phyloP scores from a whole-genome alignment of 2,113 vertebrate genomes.

The Antennarius striatus region DNA sequence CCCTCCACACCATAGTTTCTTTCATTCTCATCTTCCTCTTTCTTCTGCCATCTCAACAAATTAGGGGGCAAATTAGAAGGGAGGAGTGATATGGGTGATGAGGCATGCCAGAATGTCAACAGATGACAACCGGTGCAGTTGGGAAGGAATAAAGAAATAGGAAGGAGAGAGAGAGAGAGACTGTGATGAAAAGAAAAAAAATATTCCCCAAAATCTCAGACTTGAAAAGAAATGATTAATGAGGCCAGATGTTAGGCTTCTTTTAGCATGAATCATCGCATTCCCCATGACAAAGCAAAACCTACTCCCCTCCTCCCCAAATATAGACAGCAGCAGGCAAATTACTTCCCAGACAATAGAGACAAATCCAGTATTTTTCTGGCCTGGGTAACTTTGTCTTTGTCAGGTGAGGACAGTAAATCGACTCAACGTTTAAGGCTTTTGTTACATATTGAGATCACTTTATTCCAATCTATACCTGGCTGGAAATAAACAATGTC shows the following conservation, averaged over 20 bases:
- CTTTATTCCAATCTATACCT: conserved; percentile 31
- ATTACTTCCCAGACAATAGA: conserved; percentile 48
- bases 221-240: conserved; percentile 73
- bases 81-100: conserved; percentile 63
- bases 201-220: conserved; percentile 53
- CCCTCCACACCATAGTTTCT: conserved; percentile 28
- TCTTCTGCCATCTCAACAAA: conserved; percentile 59
- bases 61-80: conserved; percentile 64
- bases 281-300: conserved; percentile 66
- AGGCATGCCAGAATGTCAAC: conserved; percentile 57
- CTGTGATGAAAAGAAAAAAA: conserved; percentile 40
- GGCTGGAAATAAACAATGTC: not conserved
- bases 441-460: too few relatives aligned
- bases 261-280: conserved; percentile 63
- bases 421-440: too few relatives aligned
- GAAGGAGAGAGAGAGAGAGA: conserved; percentile 19
- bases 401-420: too few relatives aligned
- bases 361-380: conserved; percentile 39
- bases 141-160: not conserved
- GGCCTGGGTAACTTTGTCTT: conserved; percentile 22
- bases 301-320: conserved; percentile 30
- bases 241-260: conserved; percentile 72
- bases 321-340: conserved; percentile 38
- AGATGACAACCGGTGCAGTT: conserved; percentile 54
- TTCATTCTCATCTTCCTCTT: conserved; percentile 14